Base-by-base conservation (phyloP, 2,888 invertebrate species). In the Ophion slaviceki region DNA sequence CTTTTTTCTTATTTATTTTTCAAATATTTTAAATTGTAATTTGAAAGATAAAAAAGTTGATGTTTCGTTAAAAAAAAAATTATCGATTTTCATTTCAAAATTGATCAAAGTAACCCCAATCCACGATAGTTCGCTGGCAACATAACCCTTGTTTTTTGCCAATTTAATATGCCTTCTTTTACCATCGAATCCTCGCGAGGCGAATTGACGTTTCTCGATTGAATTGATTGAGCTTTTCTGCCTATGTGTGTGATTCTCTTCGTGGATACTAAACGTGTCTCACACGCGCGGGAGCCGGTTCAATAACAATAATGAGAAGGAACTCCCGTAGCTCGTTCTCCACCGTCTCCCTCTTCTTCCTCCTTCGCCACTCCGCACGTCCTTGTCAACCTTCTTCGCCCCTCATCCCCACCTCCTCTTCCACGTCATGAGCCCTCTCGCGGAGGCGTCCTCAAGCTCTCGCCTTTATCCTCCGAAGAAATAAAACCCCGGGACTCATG, bases 391-490 rank as follows among this genome's bases (percentile, higher is more conserved):
- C 74, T 80, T 82, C 80, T 71, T 75, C 40, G 77, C 79, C 67
- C 40, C 61, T 57, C 80, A 17, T 2, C 14, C 70, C 79, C 82
- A 3, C 59, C 11, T 53, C 79, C 53, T 40, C 40, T 1, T 40
- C 47, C 75, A 53, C 76, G 74, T 47, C 74, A 36, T 80, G 78
- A 82, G 75, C 75, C 83, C 80, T 78, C 86, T 77, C 75, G 72
- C 76, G 61, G 47, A 80, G 82, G 85, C 88, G 86, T 84, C 77
- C 81, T 82, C 71, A 40, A 77, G 62, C 53, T 62, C 84, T 86
- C 89, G 89, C 89, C 89, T 92, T 91, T 91, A 91, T 92, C 90
- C 92, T 91, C 89, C 89, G 87, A 92, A 92, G 92, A 92, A 92
- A 92, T 92, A 92, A 92, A 92, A 92, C 87, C 89, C 88, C 79